Evolutionary conservation across 2,888 invertebrate species (phyloP), one percentile per base, ranked within the genome.

Genomic region (Mimas tiliae): DNA sequence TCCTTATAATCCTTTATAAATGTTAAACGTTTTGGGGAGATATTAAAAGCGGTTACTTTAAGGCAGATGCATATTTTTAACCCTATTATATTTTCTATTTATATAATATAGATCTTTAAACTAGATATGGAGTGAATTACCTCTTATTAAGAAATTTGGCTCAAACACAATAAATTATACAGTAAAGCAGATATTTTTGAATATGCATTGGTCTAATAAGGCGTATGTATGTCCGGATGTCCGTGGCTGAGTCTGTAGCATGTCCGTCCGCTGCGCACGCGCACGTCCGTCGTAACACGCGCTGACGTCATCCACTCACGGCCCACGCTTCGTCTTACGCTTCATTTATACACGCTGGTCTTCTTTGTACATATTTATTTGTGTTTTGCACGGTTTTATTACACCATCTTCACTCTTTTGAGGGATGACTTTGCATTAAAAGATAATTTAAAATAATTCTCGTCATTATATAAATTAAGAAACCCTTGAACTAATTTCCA

Each of bases 301-400:
- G 77, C 74, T 74, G 75, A 75, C 80, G 79, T 79, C 80, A 78
- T 78, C 52, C 76, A 77, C 79, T 74, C 79, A 79, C 74, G 77
- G 78, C 76, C 78, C 82, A 82, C 80, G 84, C 84, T 84, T 83
- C 77, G 82, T 80, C 80, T 83, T 79, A 84, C 77, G 90, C 90
- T 91, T 90, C 71, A 79, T 81, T 80, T 80, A 79, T 78, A 76
- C 83, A 77, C 78, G 75, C 80, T 84, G 72, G 75, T 73, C 74
- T 78, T 79, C 76, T 73, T 75, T 86, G 82, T 89, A 85, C 87
- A 84, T 84, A 81, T 85, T 75, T 74, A 79, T 75, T 73, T 64
- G 63, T 72, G 67, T 67, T 63, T 72, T 65, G 34, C 55, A 67
- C 51, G 42, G 55, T 70, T 69, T 69, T 72, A 72, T 53, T 74